phyloP scores from a whole-genome alignment of 2,888 invertebrate species.

The Agapostemon virescens region DNA sequence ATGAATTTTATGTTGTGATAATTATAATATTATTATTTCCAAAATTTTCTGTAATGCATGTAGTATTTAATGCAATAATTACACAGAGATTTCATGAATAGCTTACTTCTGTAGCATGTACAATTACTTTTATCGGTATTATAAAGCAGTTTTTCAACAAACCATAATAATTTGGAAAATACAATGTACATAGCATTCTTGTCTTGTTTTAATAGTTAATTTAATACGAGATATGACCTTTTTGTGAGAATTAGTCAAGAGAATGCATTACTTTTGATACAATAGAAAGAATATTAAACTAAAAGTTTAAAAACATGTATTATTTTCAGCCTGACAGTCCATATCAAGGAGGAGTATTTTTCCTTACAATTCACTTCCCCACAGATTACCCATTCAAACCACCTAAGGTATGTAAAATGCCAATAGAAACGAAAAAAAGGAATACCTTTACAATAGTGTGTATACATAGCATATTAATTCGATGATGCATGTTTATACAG shows the following conservation, averaged over 20 bases:
- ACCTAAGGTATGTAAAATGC: slow-evolving; percentile 89
- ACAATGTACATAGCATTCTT: neutral
- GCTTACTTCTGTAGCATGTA: neutral
- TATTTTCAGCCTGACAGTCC: slow-evolving; percentile 97
- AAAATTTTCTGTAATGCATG: slow-evolving; percentile 21
- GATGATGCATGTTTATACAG: slow-evolving; percentile 76
- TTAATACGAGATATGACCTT: neutral
- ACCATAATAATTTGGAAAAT: slow-evolving; percentile 7
- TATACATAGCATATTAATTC: slow-evolving; percentile 14
- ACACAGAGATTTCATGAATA: neutral
- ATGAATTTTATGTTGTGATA: slow-evolving; percentile 25
- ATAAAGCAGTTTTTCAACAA: neutral
- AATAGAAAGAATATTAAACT: neutral
- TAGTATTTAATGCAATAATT: slow-evolving; percentile 5
- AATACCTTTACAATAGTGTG: slow-evolving; percentile 3
- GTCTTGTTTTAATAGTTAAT: neutral
- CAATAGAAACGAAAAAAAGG: neutral
- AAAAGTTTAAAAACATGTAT: slow-evolving; percentile 64
- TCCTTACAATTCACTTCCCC: slow-evolving; percentile 99
- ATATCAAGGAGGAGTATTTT: slow-evolving; percentile 99
- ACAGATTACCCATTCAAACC: slow-evolving; percentile 99
- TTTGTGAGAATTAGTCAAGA: slow-evolving; percentile 1
- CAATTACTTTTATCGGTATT: neutral
- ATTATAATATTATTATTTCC: slow-evolving; percentile 11
- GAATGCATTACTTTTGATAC: neutral